Conservation (phyloP, 2,113 vertebrate species). For the Malurus cyaneus region DNA sequence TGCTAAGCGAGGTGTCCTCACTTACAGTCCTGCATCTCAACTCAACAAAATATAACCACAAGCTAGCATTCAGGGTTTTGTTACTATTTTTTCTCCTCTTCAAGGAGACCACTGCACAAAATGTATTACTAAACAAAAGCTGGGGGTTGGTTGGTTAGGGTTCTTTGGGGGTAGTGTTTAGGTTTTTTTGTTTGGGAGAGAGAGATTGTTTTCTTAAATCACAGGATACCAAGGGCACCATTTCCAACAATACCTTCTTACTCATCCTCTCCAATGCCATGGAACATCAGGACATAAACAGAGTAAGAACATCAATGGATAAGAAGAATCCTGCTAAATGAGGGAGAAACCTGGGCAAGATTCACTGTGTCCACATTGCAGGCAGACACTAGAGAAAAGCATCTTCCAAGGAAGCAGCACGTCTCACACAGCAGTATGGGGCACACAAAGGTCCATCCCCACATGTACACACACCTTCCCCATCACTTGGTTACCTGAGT, state of each 20-base stretch:
- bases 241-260: neutral
- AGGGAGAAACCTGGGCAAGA: neutral
- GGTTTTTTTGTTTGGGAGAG: fast-evolving
- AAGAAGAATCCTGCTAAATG: neutral
- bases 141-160: neutral
- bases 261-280: neutral
- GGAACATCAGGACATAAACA: neutral
- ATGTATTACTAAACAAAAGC: neutral
- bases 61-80: neutral
- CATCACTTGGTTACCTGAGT: constrained; percentile 82
- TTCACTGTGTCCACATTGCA: neutral
- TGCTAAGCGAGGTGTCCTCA: neutral
- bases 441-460: neutral
- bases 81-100: neutral
- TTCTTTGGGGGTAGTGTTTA: neutral
- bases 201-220: neutral
- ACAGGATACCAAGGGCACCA: neutral
- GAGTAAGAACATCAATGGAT: neutral
- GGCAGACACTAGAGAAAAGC: neutral
- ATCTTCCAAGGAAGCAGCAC: neutral
- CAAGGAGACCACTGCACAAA: neutral
- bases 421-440: neutral
- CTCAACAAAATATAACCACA: neutral
- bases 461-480: fast-evolving
- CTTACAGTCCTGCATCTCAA: neutral